Evolutionary conservation across 2,888 invertebrate species (phyloP).

Genomic region (Beris morrisii): DNA sequence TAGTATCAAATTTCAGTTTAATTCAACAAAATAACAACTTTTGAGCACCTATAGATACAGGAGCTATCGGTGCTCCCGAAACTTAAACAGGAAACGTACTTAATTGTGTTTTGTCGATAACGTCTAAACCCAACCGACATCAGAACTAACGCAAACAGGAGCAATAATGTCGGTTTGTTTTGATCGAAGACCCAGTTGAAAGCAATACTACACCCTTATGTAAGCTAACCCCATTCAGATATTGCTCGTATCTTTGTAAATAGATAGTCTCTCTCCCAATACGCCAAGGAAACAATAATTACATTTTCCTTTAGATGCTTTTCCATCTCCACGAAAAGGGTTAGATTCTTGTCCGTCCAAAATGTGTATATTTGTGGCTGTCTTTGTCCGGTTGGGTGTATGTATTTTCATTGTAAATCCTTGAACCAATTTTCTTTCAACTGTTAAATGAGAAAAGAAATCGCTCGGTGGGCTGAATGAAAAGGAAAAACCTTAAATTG

Average conservation of each 20-base stretch:
- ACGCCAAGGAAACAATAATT: conserved; percentile 22
- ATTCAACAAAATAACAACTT: too few relatives aligned
- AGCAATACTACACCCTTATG: conserved; percentile 9
- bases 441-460: conserved; percentile 20
- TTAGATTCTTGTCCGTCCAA: background rate
- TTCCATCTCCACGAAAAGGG: background rate
- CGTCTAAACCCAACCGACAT: too few relatives aligned
- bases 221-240: conserved; percentile 18
- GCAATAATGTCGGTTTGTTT: too few relatives aligned
- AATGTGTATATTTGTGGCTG: background rate
- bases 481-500: conserved; percentile 20
- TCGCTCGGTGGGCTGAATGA: background rate
- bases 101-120: conserved; percentile 15
- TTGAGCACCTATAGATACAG: too few relatives aligned
- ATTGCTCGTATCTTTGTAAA: background rate
- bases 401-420: conserved; percentile 1
- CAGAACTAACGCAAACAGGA: too few relatives aligned
- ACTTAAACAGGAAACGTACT: conserved; percentile 6
- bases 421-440: conserved; percentile 13
- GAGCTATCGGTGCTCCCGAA: background rate
- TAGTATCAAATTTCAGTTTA: too few relatives aligned
- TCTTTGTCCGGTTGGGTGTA: background rate
- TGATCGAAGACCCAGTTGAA: too few relatives aligned
- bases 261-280: too few relatives aligned
- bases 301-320: conserved; percentile 23